Evolutionary conservation across 2,797 vertebrate genomes (phyloP), one percentile per base, ranked within the genome.

Genomic region (Gymnothorax reevesii): DNA sequence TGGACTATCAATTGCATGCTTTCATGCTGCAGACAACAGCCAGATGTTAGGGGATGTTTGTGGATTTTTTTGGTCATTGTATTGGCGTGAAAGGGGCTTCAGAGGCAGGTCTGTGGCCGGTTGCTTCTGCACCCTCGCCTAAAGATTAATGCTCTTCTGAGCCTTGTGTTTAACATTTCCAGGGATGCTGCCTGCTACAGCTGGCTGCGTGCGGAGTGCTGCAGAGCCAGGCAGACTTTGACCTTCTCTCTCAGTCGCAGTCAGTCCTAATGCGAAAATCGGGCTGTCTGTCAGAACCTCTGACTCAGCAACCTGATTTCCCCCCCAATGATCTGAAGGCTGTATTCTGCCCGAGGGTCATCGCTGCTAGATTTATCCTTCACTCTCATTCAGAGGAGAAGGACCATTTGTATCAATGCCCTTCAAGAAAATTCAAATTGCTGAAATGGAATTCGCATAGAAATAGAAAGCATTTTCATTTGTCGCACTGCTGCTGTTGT

Each of bases 111-210:
- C 20, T 22, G 10, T 9, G 75, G 27, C 17, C 12, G 20, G 75
- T 79, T 52, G 75, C 52, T 79, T 79, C 17, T 7, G 17, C 25
- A 8, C 3, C 42, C 49, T 10, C 15, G 20, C 62, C 5, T 7
- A n/a, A n/a, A 0, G 54, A 79, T 54, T 54, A 52, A 77, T 0
- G 75, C 42, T 52, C 15, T 12, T 52, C 75, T 55, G 49, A 79
- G 75, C 49, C 52, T 13, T 54, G 20, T 79, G 75, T 79, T 79
- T n/a, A 9, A 42, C 75, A 79, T 79, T 79, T 54, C 75, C 75
- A 54, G 49, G 2, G 52, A 79, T n/a, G 75, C 75, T 22, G 15
- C 75, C 9, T 10, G 20, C 52, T 79, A 8, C 25, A 79, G 17
- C 52, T 13, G 52, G 73, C 33, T 1, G 73, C 42, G 5, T 17